Percentiles rank a stretch among this genome's conserved stretches.
phyloP scores from a whole-genome alignment of 2,888 invertebrate species.

The Drosophila koepferae region DNA sequence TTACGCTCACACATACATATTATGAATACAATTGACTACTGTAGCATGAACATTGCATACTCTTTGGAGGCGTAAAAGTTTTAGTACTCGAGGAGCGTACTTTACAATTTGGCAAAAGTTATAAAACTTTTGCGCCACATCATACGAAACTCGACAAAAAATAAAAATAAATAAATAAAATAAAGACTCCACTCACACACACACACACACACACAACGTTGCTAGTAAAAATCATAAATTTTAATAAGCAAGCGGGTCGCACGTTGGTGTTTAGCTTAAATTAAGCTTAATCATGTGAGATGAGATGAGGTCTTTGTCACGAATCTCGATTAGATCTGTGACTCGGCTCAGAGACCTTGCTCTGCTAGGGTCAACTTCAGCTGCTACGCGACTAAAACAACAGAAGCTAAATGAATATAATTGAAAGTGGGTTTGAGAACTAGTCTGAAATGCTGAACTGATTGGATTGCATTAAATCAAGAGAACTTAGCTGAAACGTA shows the following conservation, averaged over 20 bases:
- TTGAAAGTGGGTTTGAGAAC: neutral
- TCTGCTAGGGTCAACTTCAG: too few relatives aligned
- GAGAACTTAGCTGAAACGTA: neutral
- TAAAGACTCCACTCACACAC: neutral
- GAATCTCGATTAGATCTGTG: neutral
- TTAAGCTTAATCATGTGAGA: conserved; percentile 52
- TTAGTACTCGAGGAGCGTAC: conserved; percentile 55
- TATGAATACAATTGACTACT: conserved; percentile 53
- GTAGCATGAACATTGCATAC: conserved; percentile 69
- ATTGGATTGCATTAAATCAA: neutral
- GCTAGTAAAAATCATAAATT: conserved; percentile 56
- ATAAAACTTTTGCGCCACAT: conserved; percentile 55
- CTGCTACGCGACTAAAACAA: too few relatives aligned
- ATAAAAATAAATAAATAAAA: too few relatives aligned
- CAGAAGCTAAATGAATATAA: neutral
- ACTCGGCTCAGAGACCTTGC: neutral
- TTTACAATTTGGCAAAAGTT: conserved; percentile 68
- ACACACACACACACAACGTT: neutral
- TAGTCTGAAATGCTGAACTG: neutral
- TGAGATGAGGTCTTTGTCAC: neutral
- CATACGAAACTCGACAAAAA: neutral
- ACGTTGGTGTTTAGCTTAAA: conserved; percentile 36
- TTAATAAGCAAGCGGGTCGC: conserved; percentile 51
- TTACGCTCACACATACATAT: conserved; percentile 17
- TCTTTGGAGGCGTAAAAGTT: conserved; percentile 62